Conservation (phyloP, 2,113 vertebrate species). For the Nesoenas mayeri region DNA sequence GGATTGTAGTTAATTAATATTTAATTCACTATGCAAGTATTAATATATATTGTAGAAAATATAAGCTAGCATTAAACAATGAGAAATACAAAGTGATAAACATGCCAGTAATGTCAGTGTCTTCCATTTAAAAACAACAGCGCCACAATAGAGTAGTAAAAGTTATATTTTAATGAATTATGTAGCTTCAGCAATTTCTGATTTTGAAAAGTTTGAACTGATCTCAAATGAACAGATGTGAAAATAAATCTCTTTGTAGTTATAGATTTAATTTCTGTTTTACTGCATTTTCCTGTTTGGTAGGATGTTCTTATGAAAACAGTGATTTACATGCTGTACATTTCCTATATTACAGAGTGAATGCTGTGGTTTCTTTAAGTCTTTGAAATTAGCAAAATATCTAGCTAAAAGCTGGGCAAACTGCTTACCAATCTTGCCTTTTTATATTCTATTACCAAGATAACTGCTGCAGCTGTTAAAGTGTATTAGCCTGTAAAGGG, state of each 20-base stretch:
- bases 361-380: background rate
- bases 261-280: conserved; percentile 28
- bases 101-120: background rate
- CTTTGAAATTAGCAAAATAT: conserved; percentile 1
- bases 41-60: background rate
- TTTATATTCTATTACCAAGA: background rate
- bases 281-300: conserved; percentile 42
- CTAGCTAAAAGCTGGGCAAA: background rate
- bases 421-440: background rate
- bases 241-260: conserved; percentile 27
- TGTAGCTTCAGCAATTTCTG: background rate
- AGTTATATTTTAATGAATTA: background rate
- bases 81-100: background rate
- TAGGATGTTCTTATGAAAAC: background rate
- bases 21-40: background rate
- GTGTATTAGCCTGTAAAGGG: background rate
- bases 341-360: background rate
- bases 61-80: background rate
- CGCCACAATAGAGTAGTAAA: background rate
- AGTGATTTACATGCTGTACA: conserved; percentile 3
- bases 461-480: background rate
- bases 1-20: background rate
- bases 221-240: background rate
- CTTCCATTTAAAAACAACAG: background rate
- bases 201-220: conserved; percentile 12